These are phyloP conservation scores for Notolabrus celidotus DNA, from an alignment of 2,797 vertebrate genomes.

Conservation along the genomic window DNA sequence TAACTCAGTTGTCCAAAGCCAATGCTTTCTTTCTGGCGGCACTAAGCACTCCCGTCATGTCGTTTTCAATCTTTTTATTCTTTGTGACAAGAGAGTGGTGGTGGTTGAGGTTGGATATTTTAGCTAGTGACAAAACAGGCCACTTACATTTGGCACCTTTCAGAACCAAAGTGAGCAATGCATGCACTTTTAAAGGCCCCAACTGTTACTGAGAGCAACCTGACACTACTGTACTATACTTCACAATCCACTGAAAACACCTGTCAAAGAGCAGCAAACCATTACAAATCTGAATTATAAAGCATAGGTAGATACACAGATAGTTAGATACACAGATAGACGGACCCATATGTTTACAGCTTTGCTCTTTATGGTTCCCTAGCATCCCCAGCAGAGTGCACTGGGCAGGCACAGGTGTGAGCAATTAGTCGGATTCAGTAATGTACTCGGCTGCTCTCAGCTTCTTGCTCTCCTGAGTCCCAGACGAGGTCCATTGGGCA, in stretches of 20 bases:
- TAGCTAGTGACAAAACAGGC: constrained; percentile 24
- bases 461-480: constrained; percentile 70
- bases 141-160: constrained; percentile 29
- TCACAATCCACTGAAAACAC: background rate
- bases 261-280: background rate
- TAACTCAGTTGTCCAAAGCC: constrained; percentile 15
- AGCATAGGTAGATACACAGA: background rate
- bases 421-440: constrained; percentile 77
- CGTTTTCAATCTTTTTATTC: constrained; percentile 7
- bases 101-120: constrained; percentile 15
- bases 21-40: constrained; percentile 22
- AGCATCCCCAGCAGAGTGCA: constrained; percentile 66
- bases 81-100: constrained; percentile 11
- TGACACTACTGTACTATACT: background rate
- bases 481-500: constrained; percentile 70
- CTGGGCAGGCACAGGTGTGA: constrained; percentile 78
- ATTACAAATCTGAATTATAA: background rate
- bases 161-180: constrained; percentile 17
- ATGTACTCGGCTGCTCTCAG: constrained; percentile 70
- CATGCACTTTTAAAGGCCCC: constrained; percentile 12
- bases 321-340: background rate
- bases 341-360: constrained; percentile 43
- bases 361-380: constrained; percentile 61
- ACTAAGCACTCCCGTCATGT: constrained; percentile 20
- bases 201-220: constrained; percentile 4